A percentile compares a stretch with the other conserved stretches of the same genome.
phyloP scores from a whole-genome alignment of 2,888 invertebrate genomes.

The Eupithecia subfuscata region DNA sequence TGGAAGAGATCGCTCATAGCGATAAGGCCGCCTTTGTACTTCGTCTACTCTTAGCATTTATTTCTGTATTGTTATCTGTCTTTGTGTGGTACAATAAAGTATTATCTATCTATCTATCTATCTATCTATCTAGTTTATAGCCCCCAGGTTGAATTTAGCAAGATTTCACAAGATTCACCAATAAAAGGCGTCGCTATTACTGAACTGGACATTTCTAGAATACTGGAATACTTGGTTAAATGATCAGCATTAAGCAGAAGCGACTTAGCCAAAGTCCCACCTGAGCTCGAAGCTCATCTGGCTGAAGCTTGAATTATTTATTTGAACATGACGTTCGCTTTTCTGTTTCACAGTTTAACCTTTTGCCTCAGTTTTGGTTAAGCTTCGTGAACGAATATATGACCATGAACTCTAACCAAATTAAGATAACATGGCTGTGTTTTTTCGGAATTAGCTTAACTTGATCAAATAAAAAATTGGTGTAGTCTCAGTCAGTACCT shows the following conservation, averaged over 20 bases:
- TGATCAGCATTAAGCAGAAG: constrained; percentile 15
- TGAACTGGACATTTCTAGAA: not conserved
- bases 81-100: too few species aligned
- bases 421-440: not conserved
- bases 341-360: constrained; percentile 6
- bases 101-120: too few species aligned
- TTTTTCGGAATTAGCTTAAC: not conserved
- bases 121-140: too few species aligned
- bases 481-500: too few species aligned
- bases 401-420: not conserved
- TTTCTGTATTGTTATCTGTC: too few species aligned
- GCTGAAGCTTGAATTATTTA: constrained; percentile 40
- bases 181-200: not conserved
- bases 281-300: constrained; percentile 10
- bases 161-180: not conserved
- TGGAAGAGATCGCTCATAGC: too few species aligned
- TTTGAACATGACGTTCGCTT: constrained; percentile 24
- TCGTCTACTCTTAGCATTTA: too few species aligned
- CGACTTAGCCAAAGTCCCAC: constrained; percentile 12
- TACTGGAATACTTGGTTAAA: constrained; percentile 5
- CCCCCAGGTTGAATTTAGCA: not conserved
- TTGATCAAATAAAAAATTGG: not conserved
- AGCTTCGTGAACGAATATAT: not conserved
- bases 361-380: constrained; percentile 1
- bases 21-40: too few species aligned